Base-by-base conservation (phyloP, 2,113 vertebrate species). In the Paralichthys olivaceus region DNA sequence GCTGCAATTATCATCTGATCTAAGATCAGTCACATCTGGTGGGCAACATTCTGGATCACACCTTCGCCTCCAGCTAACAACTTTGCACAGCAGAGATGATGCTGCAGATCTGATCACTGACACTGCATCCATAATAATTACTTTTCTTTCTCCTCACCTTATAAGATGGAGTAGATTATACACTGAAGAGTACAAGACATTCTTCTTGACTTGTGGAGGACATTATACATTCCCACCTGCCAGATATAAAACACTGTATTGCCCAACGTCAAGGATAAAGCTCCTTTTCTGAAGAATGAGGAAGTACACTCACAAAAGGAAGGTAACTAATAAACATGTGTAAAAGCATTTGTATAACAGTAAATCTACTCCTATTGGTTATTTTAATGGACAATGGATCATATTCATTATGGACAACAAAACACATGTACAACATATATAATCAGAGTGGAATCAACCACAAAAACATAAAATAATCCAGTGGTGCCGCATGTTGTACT, bases 1-100 rank as follows among this genome's bases (percentile, higher is more conserved):
- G 61, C 9, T 66, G 49, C 57, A 74, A 61, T 58, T 23, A 76
- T 86, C 45, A 71, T 43, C 77, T 59, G 47, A 80, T 73, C 54
- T 71, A 56, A 65, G 73, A 77, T 73, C 64, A 68, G 69, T 56
- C 20, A 64, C 51, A 40, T 74, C 28, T 75, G 59, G n/a, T 49
- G 15, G 29, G 34, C 14, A n/a, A 66, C 54, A 29, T 28, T 22
- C 26, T 54, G 54, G 51, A 69, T 78, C 74, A 76, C 81, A 81
- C 67, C 76, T 68, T 71, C 1, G 53, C 70, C 68, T 76, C n/a
- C 20, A 58, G 75, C 40, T 15, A 70, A 40, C 14, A 37, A 26
- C 9, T 45, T 23, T 12, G 19, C 29, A n/a, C 34, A 20, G 32
- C 40, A 61, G 25, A 57, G 25, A 20, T 15, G 43, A 51, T 37